A percentile compares a stretch with the other conserved stretches of the same genome.
Evolutionary conservation across 2,113 vertebrate species (phyloP).

Genomic region (Leptodactylus fuscus): DNA sequence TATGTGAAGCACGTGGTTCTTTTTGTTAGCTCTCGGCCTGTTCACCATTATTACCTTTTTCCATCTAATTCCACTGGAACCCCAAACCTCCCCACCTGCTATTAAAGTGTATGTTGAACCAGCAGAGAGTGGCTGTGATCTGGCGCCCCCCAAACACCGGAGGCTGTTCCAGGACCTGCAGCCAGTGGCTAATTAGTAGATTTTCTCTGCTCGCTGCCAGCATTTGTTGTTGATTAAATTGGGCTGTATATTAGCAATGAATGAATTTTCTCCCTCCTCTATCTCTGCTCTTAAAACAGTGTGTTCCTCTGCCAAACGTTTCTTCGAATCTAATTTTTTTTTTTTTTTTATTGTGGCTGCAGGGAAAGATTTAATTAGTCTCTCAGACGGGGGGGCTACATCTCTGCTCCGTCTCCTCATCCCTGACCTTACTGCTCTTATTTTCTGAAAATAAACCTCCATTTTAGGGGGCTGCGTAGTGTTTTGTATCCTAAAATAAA

Average conservation of each 20-base stretch:
- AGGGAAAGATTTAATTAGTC: constrained; percentile 70
- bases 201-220: constrained; percentile 54
- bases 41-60: too few relatives aligned
- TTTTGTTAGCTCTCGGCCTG: too few relatives aligned
- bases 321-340: constrained; percentile 63
- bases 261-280: constrained; percentile 64
- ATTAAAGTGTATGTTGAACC: not conserved
- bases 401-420: not conserved
- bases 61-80: too few relatives aligned
- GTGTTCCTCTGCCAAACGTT: constrained; percentile 65
- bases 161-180: constrained; percentile 59
- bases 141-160: constrained; percentile 23
- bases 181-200: constrained; percentile 57
- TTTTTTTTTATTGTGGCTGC: constrained; percentile 66
- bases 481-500: not conserved
- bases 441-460: not conserved
- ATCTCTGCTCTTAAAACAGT: constrained; percentile 45
- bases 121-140: constrained; percentile 15
- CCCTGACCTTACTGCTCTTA: constrained; percentile 8
- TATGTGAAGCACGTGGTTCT: too few relatives aligned
- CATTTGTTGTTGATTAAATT: constrained; percentile 66
- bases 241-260: constrained; percentile 49
- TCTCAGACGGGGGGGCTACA: constrained; percentile 51
- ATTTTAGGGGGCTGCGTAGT: not conserved
- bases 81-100: not conserved